Conservation (phyloP, 1,140 invertebrate genomes). For the Amphibalanus amphitrite region DNA sequence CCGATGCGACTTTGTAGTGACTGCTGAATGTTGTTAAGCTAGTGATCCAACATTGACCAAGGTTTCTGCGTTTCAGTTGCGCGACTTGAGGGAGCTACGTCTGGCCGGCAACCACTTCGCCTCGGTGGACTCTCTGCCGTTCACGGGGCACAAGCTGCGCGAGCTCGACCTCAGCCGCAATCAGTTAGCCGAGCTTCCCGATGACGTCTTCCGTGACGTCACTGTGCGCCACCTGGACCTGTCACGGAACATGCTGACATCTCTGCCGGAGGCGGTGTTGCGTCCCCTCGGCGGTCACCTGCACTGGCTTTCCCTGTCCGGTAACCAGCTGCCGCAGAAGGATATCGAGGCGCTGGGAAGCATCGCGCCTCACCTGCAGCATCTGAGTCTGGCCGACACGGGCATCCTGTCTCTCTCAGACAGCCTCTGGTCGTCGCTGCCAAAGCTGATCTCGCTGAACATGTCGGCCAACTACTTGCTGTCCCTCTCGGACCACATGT, state of each 20-base stretch:
- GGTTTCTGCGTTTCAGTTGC: conserved; percentile 28
- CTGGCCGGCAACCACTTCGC: conserved; percentile 59
- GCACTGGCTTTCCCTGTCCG: conserved; percentile 42
- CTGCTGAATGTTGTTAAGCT: too few species aligned
- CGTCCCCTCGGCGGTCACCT: conserved; percentile 40
- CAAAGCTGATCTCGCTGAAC: conserved; percentile 34
- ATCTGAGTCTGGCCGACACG: conserved; percentile 38
- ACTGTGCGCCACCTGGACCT: conserved; percentile 45
- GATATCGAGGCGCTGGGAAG: conserved; percentile 33
- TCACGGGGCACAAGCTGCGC: conserved; percentile 26
- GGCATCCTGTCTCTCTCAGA: conserved; percentile 29
- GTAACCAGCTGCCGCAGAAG: conserved; percentile 34
- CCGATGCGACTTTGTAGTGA: too few species aligned
- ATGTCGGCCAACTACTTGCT: conserved; percentile 37
- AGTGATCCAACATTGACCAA: too few species aligned
- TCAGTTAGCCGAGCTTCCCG: conserved; percentile 47
- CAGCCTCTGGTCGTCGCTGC: conserved; percentile 33
- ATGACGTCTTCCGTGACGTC: conserved; percentile 46
- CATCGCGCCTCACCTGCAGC: conserved; percentile 35
- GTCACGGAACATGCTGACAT: conserved; percentile 49
- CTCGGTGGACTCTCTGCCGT: conserved; percentile 14
- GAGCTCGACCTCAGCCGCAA: conserved; percentile 45
- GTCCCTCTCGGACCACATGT: conserved; percentile 32
- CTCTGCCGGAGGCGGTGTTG: conserved; percentile 39
- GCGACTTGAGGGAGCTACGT: conserved; percentile 39